Evolutionary conservation across 1,140 invertebrate genomes (phyloP).

Genomic region (Zelostemma sp.): DNA sequence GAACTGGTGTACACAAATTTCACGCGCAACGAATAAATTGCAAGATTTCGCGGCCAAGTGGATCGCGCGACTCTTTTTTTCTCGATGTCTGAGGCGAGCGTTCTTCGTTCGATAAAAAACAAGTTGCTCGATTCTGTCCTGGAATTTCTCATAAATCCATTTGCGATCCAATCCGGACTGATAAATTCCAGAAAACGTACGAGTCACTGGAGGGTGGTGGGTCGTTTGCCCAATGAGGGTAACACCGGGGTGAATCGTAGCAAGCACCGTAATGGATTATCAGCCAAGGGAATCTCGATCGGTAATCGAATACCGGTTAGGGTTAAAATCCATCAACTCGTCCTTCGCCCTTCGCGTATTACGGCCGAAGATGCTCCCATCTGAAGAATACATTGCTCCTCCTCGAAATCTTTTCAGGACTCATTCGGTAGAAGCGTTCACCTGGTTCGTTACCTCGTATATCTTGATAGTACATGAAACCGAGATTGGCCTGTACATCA

Average conservation of each 20-base stretch:
- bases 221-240: slow-evolving; percentile 32
- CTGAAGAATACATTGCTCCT: slow-evolving; percentile 6
- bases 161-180: slow-evolving; percentile 58
- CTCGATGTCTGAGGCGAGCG: too few relatives aligned
- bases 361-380: slow-evolving; percentile 17
- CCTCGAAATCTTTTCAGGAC: not conserved
- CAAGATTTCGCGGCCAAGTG: too few relatives aligned
- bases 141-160: slow-evolving; percentile 55
- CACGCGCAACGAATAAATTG: too few relatives aligned
- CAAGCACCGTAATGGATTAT: slow-evolving; percentile 66
- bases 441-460: not conserved
- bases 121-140: not conserved
- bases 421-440: not conserved
- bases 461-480: not conserved
- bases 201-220: slow-evolving; percentile 48
- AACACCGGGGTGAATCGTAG: slow-evolving; percentile 35
- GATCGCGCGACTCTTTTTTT: too few relatives aligned
- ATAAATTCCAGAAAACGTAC: slow-evolving; percentile 63
- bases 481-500: not conserved
- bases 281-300: slow-evolving; percentile 48
- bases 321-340: slow-evolving; percentile 64
- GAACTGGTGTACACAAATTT: too few relatives aligned
- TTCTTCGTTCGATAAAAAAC: not conserved
- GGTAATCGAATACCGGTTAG: slow-evolving; percentile 65
- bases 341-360: slow-evolving; percentile 46